Base-by-base conservation (phyloP, 2,888 invertebrate genomes). In the Venusia cambrica region DNA sequence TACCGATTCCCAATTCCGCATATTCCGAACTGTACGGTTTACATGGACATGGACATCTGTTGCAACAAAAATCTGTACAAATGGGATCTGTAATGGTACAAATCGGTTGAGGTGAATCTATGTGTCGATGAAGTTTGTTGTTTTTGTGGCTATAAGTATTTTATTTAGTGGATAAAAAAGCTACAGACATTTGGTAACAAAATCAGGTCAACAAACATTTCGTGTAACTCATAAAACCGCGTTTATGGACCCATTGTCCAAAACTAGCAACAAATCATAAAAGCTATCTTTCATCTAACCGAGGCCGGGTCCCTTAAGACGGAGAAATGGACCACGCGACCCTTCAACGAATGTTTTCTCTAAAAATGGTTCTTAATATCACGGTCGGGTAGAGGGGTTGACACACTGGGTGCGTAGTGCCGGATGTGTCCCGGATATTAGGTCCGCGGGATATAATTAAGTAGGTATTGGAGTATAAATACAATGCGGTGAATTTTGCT, bases 221-320 rank as follows among this genome's bases (percentile, higher is more conserved):
- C 19, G 22, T 14, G 4, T 8, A 24, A 35, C 27, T 7, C 31
- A 16, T 40, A 40, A 32, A 40, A 27, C 18, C 27, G 21, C 27
- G 31, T 35, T 35, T 28, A 28, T 35, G 8, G 12, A 13, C 10
- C 21, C 28, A 31, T 36, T 31, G 40, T 28, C 16, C 35, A 24
- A 39, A 39, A 39, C 34, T 39, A 40, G 24, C 27, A 40, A 35
- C 40, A 40, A 36, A 36, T 40, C 40, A 40, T 40, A 40, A 35
- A 40, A 36, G 40, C 31, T 26, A 35, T 40, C 35, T 35, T 9
- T 31, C 34, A 28, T 38, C 38, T 33, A 13, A 28, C 19, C 22
- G 6, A 20, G 8, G 9, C 19, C 25, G 19, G 8, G 11, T 28
- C 39, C 18, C 27, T 28, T 9, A 33, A 30, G 26, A 38, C 25